Evolutionary conservation across 2,888 invertebrate species (phyloP), one percentile per base, ranked within the genome.

Genomic region (Operophtera brumata): DNA sequence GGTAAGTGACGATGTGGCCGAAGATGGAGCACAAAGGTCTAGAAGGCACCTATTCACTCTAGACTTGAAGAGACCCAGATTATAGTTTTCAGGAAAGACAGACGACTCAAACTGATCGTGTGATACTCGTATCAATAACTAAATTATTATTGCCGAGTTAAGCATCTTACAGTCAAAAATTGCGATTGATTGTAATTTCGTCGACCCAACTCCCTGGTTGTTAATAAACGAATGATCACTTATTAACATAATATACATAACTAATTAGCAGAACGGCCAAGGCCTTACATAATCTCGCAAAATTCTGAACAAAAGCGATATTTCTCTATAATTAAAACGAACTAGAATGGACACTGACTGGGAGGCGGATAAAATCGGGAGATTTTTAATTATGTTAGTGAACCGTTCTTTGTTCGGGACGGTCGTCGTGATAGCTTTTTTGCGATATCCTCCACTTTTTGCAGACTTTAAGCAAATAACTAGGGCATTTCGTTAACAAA

Each of bases 311-410:
- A 56, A 58, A 61, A 62, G 56, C 56, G 65, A 69, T 74, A 66
- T 73, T 70, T 73, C 68, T 67, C 66, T 66, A 68, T 72, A 73
- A 75, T 71, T 68, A 75, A 69, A 69, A 69, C 64, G 71, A 65
- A 66, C 70, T 62, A 66, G 69, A 73, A 69, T 67, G 69, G 70
- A 68, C 69, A 58, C 64, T 66, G 70, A 70, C 69, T 66, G 66
- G 60, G 63, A 59, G 59, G 54, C 58, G 64, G 69, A 69, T 68
- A 64, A 70, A 70, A 71, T 73, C 75, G 70, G 69, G 73, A 71
- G 71, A 68, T 59, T 74, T 77, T 77, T 77, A 74, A 77, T 77
- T 75, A 75, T 73, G 75, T 77, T 77, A 77, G 75, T 73, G 74
- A 74, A 75, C 69, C 70, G 70, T 64, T 57, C 71, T 71, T 72